These are phyloP conservation scores for Tetraneura akinire DNA, from an alignment of 1,140 invertebrate genomes.

Conservation along the genomic window DNA sequence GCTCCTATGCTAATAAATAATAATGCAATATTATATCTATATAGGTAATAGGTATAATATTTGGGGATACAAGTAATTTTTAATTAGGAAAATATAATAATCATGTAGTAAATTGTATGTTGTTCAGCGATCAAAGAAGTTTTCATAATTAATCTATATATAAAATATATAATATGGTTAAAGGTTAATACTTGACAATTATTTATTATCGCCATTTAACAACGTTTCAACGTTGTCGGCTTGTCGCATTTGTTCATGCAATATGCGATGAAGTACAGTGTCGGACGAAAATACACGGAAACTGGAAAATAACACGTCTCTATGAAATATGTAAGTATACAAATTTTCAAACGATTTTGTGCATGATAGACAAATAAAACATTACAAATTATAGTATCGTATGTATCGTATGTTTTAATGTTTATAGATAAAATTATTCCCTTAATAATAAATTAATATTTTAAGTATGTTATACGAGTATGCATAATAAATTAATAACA, in stretches of 20 bases:
- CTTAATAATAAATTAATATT: too few relatives aligned
- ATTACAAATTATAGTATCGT: too few relatives aligned
- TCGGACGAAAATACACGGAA: not conserved
- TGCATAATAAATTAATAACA: too few relatives aligned
- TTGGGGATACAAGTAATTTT: not conserved
- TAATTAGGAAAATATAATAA: not conserved
- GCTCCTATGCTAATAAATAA: too few relatives aligned
- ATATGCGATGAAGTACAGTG: not conserved
- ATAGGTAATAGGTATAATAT: too few relatives aligned
- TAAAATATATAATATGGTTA: not conserved
- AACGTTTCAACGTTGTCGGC: not conserved
- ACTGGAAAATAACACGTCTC: too few relatives aligned
- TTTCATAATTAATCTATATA: conserved; percentile 26
- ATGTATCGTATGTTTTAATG: too few relatives aligned
- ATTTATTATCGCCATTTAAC: conserved; percentile 17
- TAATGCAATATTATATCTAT: too few relatives aligned
- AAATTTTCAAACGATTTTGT: too few relatives aligned
- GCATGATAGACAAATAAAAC: too few relatives aligned
- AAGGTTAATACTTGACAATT: not conserved
- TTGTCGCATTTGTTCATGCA: conserved; percentile 3
- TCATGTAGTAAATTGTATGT: not conserved
- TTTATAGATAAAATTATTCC: too few relatives aligned
- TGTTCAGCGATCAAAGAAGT: not conserved
- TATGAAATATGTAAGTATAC: conserved; percentile 1
- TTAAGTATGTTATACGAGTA: too few relatives aligned